Base-by-base conservation (phyloP, 2,113 vertebrate species). In the Triplophysa dalaica region DNA sequence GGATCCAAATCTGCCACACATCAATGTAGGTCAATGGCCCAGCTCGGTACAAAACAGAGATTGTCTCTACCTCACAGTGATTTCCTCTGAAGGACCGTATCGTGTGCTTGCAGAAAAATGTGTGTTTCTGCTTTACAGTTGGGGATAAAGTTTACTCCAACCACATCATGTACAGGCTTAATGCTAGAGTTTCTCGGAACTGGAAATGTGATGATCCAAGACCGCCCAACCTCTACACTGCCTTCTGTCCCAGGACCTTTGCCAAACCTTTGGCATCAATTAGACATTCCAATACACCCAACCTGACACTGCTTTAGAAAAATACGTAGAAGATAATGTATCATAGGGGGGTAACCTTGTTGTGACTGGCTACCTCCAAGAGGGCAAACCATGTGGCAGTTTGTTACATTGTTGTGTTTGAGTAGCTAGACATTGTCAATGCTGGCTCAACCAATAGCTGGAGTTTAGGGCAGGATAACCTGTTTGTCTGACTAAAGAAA, bases 171-270 rank as follows among this genome's bases (percentile, higher is more conserved):
- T 78, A 73, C 75, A 66, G 22, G 58, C 45, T 69, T 60, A 16
- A 29, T 75, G 26, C 41, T 80, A 78, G 56, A 21, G 75, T 84
- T 84, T 75, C 80, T 60, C 17, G 29, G 21, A 52, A 79, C 66
- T 26, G 67, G 73, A 77, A 85, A 85, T 63, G 26, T 29, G 26
- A 29, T 13, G 78, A 85, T 69, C 29, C 81, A 52, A 52, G 21
- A 17, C 4, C 52, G 13, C 68, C 54, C 38, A 41, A 0, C 54
- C 4, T 52, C 61, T 9, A 22, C 8, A 41, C 41, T 24, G 26
- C 29, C 72, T 76, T 9, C 62, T 33, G 62, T 52, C 65, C 21
- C 21, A 54, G 14, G 21, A 16, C 10, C 50, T 62, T 50, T n/a
- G 60, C 45, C 61, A 65, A 81, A 52, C 56, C 29, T 33, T 64